A percentile compares a stretch with the other conserved stretches of the same genome.
Conservation (phyloP, 2,888 invertebrate genomes). For the Leptopterna dolabrata region DNA sequence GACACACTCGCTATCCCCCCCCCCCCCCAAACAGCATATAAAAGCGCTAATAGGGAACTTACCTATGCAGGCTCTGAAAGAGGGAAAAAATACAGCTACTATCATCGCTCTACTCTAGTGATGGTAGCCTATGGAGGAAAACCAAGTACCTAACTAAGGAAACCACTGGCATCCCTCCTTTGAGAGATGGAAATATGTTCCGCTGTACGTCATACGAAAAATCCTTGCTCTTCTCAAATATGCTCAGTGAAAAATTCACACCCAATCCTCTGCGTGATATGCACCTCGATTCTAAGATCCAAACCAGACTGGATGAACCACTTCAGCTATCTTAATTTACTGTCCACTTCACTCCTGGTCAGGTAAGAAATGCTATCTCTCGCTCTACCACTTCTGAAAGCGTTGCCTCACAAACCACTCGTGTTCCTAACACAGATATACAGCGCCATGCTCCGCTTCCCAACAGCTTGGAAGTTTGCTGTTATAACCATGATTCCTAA, state of each 20-base stretch:
- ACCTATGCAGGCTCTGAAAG: background rate
- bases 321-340: background rate
- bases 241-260: conserved; percentile 10
- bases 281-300: background rate
- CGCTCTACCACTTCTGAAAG: conserved; percentile 1
- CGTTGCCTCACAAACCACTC: background rate
- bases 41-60: background rate
- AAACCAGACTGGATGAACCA: background rate
- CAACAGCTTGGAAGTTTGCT: too few relatives aligned
- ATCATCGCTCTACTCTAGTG: background rate
- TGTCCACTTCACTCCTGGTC: conserved; percentile 24
- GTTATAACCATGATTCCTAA: too few relatives aligned
- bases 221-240: conserved; percentile 4
- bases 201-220: background rate
- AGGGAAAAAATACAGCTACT: background rate
- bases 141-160: background rate
- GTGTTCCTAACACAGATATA: too few relatives aligned
- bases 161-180: conserved; percentile 4
- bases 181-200: background rate
- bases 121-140: too few relatives aligned
- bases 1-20: too few relatives aligned
- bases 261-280: background rate
- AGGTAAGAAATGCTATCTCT: too few relatives aligned
- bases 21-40: background rate
- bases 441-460: background rate